Conservation (phyloP, 2,797 vertebrate species). For the Gephyroberyx darwinii region DNA sequence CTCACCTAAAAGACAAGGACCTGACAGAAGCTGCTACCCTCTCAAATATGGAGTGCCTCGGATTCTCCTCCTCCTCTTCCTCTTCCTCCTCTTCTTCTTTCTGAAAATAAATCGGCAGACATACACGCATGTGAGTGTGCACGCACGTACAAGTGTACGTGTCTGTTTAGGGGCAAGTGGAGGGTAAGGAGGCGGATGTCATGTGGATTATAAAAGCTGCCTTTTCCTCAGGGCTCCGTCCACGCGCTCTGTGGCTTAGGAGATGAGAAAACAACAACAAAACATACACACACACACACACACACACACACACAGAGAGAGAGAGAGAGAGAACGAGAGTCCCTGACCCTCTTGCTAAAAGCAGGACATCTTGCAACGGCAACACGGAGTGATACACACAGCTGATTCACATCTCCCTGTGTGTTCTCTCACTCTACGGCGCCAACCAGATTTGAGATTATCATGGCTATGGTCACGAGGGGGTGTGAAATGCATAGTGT, state of each 20-base stretch:
- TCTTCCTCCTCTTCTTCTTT: conserved; percentile 60
- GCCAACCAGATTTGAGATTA: conserved; percentile 45
- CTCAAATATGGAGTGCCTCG: conserved; percentile 75
- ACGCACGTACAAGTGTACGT: not conserved
- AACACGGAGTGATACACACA: conserved; percentile 22
- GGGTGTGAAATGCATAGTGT: conserved; percentile 42
- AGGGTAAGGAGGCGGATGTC: conserved; percentile 33
- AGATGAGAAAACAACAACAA: conserved; percentile 28
- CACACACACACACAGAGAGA: conserved; percentile 16
- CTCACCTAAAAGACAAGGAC: conserved; percentile 82
- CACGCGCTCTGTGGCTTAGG: conserved; percentile 13
- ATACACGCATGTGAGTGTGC: conserved; percentile 27
- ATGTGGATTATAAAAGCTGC: conserved; percentile 36
- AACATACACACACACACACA: conserved; percentile 11
- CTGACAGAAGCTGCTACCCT: conserved; percentile 79
- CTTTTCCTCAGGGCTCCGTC: conserved; percentile 40
- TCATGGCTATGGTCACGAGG: conserved; percentile 51
- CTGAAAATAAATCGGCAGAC: conserved; percentile 33
- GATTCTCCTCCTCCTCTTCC: conserved; percentile 60
- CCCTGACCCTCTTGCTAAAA: conserved; percentile 20
- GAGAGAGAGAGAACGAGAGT: too few relatives aligned
- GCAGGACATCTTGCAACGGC: conserved; percentile 31
- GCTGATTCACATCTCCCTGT: conserved; percentile 50
- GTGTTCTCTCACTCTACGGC: conserved; percentile 35
- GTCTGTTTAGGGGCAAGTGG: conserved; percentile 3